Conservation (phyloP, 30 jellyfish, hydroid and myxozoan species). For the Aurelia sp. region DNA sequence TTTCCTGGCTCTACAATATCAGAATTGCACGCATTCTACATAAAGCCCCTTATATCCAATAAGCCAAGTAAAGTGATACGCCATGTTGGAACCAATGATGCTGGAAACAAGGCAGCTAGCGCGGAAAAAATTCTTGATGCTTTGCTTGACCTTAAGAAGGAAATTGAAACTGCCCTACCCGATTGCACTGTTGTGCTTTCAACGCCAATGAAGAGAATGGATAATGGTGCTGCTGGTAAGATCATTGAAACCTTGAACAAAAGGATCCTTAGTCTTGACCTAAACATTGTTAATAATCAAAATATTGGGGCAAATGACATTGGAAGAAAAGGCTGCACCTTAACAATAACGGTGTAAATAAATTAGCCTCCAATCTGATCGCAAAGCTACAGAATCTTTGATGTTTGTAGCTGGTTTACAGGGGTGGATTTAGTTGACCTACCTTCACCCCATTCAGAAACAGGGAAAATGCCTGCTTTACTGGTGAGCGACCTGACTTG, state of each 20-base stretch:
- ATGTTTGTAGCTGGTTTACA: conserved; percentile 8
- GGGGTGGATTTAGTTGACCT: not conserved
- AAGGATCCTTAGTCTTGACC: not conserved
- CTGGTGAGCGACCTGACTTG: too few species aligned
- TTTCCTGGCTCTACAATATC: too few species aligned
- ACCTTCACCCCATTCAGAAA: too few species aligned
- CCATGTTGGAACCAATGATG: too few species aligned
- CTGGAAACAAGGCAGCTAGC: not conserved
- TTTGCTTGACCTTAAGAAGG: not conserved
- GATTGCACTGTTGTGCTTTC: conserved; percentile 12
- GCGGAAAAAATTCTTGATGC: not conserved
- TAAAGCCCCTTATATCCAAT: too few species aligned
- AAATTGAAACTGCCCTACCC: not conserved
- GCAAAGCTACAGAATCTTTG: not conserved
- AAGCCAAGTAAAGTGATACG: too few species aligned
- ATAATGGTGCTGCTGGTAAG: not conserved
- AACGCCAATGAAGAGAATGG: conserved; percentile 2
- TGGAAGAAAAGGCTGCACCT: conserved; percentile 5
- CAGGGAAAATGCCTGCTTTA: too few species aligned
- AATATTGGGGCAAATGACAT: not conserved
- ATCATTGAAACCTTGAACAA: not conserved
- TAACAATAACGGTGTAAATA: not conserved
- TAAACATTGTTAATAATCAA: not conserved
- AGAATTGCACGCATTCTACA: too few species aligned
- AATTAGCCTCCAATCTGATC: not conserved